phyloP scores from a whole-genome alignment of 2,888 invertebrate genomes.

The Mythimna pallens region DNA sequence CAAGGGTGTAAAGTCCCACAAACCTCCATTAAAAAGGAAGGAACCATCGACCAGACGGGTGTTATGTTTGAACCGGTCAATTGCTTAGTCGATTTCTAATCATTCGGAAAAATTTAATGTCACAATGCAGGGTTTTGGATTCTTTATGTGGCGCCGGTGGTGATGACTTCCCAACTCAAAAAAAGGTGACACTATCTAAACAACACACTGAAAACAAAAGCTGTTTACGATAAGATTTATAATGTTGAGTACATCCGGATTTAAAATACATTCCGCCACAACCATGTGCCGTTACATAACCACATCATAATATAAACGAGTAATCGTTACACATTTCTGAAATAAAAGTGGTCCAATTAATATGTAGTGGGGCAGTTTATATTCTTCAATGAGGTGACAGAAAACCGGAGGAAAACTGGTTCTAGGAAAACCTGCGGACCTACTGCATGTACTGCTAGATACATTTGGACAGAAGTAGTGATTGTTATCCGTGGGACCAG shows the following conservation, averaged over 20 bases:
- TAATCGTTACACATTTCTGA: conserved; percentile 52
- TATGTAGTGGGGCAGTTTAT: conserved; percentile 36
- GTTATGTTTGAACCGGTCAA: too few species aligned
- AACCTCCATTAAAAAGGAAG: too few species aligned
- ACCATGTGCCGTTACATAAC: conserved; percentile 57
- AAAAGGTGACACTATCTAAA: conserved; percentile 33
- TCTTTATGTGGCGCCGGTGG: too few species aligned
- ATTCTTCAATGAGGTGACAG: conserved; percentile 47
- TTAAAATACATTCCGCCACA: conserved; percentile 23
- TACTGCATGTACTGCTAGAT: conserved; percentile 43
- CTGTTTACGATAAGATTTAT: conserved; percentile 29
- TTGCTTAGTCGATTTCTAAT: too few species aligned
- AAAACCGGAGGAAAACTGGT: conserved; percentile 68
- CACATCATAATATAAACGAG: conserved; percentile 31
- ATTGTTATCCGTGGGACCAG: conserved; percentile 82
- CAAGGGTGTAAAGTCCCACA: too few species aligned
- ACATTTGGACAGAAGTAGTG: conserved; percentile 68
- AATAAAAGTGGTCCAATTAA: conserved; percentile 56
- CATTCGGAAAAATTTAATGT: too few species aligned
- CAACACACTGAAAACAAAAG: conserved; percentile 34
- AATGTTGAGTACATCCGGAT: conserved; percentile 48
- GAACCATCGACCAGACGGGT: too few species aligned
- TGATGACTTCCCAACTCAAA: too few species aligned
- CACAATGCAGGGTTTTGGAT: too few species aligned
- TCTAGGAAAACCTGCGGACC: conserved; percentile 63